Base-by-base conservation (phyloP, 2,797 vertebrate species). In the Percopsis omiscomaycus region DNA sequence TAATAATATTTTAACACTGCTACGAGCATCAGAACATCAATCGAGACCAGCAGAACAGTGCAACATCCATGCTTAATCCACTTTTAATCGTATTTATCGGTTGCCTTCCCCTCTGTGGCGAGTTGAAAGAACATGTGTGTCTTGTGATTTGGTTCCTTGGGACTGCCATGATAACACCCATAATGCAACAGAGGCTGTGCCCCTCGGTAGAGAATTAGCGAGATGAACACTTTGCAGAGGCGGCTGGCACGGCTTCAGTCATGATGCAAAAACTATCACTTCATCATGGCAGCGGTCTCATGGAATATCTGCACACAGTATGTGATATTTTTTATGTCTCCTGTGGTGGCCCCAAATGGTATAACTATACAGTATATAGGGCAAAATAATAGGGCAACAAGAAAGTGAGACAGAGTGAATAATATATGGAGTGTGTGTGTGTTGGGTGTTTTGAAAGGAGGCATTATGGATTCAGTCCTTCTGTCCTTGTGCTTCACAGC, bases 211-310 rank as follows among this genome's bases (percentile, higher is more conserved):
- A 22, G 22, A 22, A 22, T 22, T 22, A 22, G 22, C 22, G 37
- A 42, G n/a, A n/a, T 50, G 44, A 37, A 30, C 15, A 27, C n/a
- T 52, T 13, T 13, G 12, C 30, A 22, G 49, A 42, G 49, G 30
- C 15, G 48, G 30, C 49, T 61, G 60, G 15, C 49, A 22, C 5
- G 30, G 60, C 32, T 51, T 61, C 15, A 62, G 28, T 61, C 47
- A 6, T 42, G 16, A 46, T 42, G 42, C 61, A 22, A 1, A 2
- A 46, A 44, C 50, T 37, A 29, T 53, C 51, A 53, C 30, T 52
- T 13, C 12, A 32, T 14, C 8, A 42, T 45, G 60, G 50, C 37
- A 45, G 51, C 22, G n/a, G n/a, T n/a, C n/a, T n/a, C n/a, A 12
- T 13, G 8, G 12, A 44, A 22, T n/a, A 32, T 37, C 29, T 55